Percentiles rank a stretch among this genome's conserved stretches.
Evolutionary conservation across 2,113 vertebrate species (phyloP).

Genomic region (Muntiacus muntjak): DNA sequence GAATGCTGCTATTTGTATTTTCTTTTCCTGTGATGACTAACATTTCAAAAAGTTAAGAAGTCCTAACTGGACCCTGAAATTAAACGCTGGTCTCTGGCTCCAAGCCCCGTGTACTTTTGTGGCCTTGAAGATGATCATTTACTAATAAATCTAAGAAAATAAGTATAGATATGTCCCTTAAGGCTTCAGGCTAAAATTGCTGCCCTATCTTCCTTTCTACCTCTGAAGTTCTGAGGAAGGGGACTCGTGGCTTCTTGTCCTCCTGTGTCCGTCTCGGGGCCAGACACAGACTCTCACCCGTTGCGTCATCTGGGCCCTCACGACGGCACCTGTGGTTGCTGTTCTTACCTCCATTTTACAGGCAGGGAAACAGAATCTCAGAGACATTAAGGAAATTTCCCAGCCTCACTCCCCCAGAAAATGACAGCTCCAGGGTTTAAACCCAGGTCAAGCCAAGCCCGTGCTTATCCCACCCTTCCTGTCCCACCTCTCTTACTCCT

Average conservation of each 20-base stretch:
- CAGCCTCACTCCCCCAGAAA: background rate
- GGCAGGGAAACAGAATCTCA: background rate
- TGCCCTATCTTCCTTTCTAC: background rate
- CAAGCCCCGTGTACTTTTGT: background rate
- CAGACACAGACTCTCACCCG: background rate
- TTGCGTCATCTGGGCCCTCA: background rate
- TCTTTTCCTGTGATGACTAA: background rate
- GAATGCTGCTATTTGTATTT: background rate
- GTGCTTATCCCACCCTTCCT: background rate
- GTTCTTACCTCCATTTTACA: background rate
- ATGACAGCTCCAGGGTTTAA: background rate
- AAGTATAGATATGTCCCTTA: background rate
- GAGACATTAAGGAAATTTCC: background rate
- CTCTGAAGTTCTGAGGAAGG: background rate
- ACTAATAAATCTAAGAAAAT: conserved; percentile 6
- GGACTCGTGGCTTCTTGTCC: background rate
- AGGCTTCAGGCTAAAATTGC: background rate
- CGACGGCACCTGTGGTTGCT: no score
- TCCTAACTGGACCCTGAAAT: background rate
- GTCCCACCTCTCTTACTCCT: background rate
- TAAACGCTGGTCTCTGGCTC: background rate
- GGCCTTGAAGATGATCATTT: background rate
- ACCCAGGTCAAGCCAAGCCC: background rate
- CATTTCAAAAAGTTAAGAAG: background rate
- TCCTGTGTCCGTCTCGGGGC: fast-evolving